Evolutionary conservation across 2,113 vertebrate genomes (phyloP), one percentile per base, ranked within the genome.

Genomic region (Periophthalmus modestus): DNA sequence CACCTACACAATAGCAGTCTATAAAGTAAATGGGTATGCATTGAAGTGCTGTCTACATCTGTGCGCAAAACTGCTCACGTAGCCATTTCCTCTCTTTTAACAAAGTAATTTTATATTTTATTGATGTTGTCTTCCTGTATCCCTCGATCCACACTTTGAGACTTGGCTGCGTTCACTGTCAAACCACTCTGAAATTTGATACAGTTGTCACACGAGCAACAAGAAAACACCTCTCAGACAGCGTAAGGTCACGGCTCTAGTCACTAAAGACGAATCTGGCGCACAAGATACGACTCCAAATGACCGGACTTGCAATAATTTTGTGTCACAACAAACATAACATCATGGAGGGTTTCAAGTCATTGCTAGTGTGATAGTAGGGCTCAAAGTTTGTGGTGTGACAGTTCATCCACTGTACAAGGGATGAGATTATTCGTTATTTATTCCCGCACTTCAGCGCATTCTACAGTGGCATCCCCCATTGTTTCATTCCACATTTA

Each of bases 151-250:
- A 65, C 34, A 65, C 18, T n/a, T 15, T 16, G 62, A 43, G 34
- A 65, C 62, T 36, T 63, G 61, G 61, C 28, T n/a, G 33, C 16
- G 33, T 63, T 63, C 61, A 39, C 33, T 36, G 61, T 63, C 61
- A 63, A 36, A 36, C 28, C 61, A n/a, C 33, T 36, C 61, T 39
- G 62, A 65, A 65, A 65, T 39, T 1, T 39, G 62, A 65, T 65
- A 65, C 34, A n/a, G 62, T 39, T 65, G 62, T 65, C 62, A 65
- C 62, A 43, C 62, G 34, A 65, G 62, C 62, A 65, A 65, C 62
- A 65, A 65, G 62, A 36, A 65, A 65, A 65, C 62, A 65, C 34
- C 62, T 65, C 33, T 4, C 62, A 65, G 59, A 62, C 59, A 62
- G 62, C 18, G 62, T 65, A 65, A 65, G 59, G 62, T 65, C 34